Percentiles rank a stretch among this genome's conserved stretches.
Evolutionary conservation across 2,797 vertebrate species (phyloP).

Genomic region (Pipistrellus pipistrellus): DNA sequence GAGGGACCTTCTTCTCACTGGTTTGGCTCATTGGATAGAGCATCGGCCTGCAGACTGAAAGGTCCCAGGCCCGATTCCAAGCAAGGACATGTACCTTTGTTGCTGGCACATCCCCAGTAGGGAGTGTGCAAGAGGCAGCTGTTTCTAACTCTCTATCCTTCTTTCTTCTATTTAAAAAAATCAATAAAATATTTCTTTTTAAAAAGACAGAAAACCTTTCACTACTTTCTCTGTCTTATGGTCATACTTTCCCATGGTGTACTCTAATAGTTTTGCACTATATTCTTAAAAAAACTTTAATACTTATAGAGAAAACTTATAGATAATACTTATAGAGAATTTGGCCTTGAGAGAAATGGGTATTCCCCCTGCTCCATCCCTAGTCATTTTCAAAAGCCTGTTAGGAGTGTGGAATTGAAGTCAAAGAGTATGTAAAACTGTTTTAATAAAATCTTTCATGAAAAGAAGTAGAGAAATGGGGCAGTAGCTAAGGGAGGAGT

Average conservation of each 20-base stretch:
- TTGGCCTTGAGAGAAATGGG: neutral
- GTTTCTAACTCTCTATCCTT: no score
- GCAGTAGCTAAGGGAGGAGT: neutral
- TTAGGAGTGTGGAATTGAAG: neutral
- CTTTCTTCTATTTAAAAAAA: no score
- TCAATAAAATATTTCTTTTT: no score
- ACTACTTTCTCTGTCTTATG: neutral
- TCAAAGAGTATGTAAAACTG: neutral
- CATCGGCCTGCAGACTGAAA: no score
- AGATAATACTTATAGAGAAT: neutral
- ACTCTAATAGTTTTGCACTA: constrained; percentile 10
- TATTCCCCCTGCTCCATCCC: neutral
- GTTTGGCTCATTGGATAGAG: no score
- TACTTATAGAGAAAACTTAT: no score
- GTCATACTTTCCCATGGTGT: neutral
- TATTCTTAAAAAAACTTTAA: neutral
- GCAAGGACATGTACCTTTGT: no score
- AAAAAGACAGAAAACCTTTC: neutral
- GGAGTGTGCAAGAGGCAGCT: no score
- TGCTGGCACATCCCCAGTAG: no score
- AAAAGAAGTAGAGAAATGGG: neutral
- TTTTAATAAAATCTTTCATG: neutral
- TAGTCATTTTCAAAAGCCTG: neutral
- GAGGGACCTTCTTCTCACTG: no score
- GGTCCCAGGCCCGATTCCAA: no score